Evolutionary conservation across 92 coral and sea anemone genomes (phyloP).

Genomic region (Palythoa heliodiscus): DNA sequence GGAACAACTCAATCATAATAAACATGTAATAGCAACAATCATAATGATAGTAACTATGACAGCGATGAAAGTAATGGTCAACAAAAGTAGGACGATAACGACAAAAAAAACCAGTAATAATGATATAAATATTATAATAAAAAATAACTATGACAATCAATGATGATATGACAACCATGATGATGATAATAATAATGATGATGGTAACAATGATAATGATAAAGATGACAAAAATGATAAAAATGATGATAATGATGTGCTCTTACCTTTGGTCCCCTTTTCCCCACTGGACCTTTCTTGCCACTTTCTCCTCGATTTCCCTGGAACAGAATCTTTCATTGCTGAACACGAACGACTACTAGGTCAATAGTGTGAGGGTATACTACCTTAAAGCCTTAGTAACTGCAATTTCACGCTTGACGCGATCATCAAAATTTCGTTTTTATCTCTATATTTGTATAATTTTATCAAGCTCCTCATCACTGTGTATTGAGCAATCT

Average conservation of each 20-base stretch:
- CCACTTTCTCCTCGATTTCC: background rate
- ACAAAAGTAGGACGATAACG: too few species aligned
- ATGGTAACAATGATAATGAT: background rate
- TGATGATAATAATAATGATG: background rate
- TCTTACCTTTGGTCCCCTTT: slow-evolving; percentile 2
- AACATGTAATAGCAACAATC: background rate
- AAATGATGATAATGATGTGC: background rate
- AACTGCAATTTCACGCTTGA: too few species aligned
- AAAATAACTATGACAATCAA: too few species aligned
- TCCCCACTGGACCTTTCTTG: slow-evolving; percentile 3
- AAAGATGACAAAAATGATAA: background rate
- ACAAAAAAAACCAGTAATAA: background rate
- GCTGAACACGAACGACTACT: background rate
- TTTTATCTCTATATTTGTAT: too few species aligned
- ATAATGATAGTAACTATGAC: background rate
- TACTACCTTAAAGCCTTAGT: background rate
- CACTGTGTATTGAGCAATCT: too few species aligned
- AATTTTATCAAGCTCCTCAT: too few species aligned
- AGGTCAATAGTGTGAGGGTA: background rate
- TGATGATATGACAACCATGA: background rate
- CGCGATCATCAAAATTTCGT: too few species aligned
- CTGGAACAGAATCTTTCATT: background rate
- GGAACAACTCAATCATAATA: background rate
- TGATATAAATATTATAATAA: background rate
- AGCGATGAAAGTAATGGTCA: background rate